Evolutionary conservation across 2,888 invertebrate species (phyloP), one percentile per base, ranked within the genome.

Genomic region (Thelaira solivaga): DNA sequence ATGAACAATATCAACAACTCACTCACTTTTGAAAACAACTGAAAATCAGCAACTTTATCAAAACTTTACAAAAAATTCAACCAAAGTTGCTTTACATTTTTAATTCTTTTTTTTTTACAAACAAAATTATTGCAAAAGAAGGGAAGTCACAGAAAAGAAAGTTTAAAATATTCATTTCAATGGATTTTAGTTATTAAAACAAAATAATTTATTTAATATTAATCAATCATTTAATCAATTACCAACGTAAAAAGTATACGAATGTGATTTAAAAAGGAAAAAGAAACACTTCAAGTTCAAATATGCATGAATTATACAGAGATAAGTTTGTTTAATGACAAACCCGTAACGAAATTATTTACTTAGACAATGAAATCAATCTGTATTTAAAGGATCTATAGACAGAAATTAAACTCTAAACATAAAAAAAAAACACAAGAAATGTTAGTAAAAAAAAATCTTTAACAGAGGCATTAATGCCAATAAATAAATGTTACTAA

Each of bases 401-500:
- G 1, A 43, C 8, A 41, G 10, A 10, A 18, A n/a, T n/a, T n/a
- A n/a, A n/a, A n/a, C n/a, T n/a, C n/a, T n/a, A n/a, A n/a, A n/a
- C n/a, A n/a, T n/a, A n/a, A n/a, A n/a, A n/a, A 22, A 36, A 11
- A 29, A 43, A 18, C 43, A 43, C 13, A 10, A 18, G 18, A 18
- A 1, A 26, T 10, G 16, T 10, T 20, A 39, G 16, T 4, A 20
- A 36, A 61, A 34, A 53, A 20, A 53, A 61, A 53, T 59, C 53
- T 20, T 3, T 16, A 34, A 29, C 51, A 67, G 43, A 24, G 4
- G 45, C 55, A 53, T 65, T 71, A 64, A 71, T 49, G 47, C 47
- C 26, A 51, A 13, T 13, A 69, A 57, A 39, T 62, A 76, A 76
- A 77, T 76, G 77, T 61, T 73, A 62, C 73, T 77, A 77, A 81